Base-by-base conservation (phyloP, 2,113 vertebrate species). In the Callipepla squamata region DNA sequence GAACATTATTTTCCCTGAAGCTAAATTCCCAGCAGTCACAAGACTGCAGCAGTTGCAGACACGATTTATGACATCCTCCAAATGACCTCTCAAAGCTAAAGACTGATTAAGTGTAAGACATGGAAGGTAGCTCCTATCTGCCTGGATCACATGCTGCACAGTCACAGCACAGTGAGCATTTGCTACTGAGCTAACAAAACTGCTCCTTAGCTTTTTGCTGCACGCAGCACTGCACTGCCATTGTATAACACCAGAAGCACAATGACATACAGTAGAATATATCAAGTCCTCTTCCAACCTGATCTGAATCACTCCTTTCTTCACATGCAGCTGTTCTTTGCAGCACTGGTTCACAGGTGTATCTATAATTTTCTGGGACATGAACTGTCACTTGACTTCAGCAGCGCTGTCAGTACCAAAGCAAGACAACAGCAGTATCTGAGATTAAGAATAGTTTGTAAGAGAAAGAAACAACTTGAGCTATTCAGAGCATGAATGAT, bases 31-130 rank as follows among this genome's bases (percentile, higher is more conserved):
- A 78, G 92, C 92, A 96, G 95, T 95, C 95, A 96, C 85, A 96
- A 95, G 96, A 96, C 95, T 96, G 94, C 95, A 96, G 95, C 89
- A 96, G 87, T 89, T 78, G 87, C 93, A 88, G 95, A 85, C 70
- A 40, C 55, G 57, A 97, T 97, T 97, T 95, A 90, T 85, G 93
- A 53, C 93, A 96, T 94, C 96, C 96, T 96, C 94, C 1, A 53
- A 59, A 79, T 93, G 95, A 96, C 96, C 95, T 97, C 95, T 72
- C 51, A 0, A 42, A 94, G 92, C 84, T 82, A 14, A 92, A 86
- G 87, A 34, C 80, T 38, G 93, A 95, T 96, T 92, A 94, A 95
- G 90, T 1, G 53, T 65, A 55, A 83, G 86, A 79, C 92, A 50
- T 6, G 85, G 80, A 67, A 87, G 93, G 87, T 65, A 65, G 91